Conservation (phyloP, 2,797 vertebrate genomes). For the Sorex maritimensis region DNA sequence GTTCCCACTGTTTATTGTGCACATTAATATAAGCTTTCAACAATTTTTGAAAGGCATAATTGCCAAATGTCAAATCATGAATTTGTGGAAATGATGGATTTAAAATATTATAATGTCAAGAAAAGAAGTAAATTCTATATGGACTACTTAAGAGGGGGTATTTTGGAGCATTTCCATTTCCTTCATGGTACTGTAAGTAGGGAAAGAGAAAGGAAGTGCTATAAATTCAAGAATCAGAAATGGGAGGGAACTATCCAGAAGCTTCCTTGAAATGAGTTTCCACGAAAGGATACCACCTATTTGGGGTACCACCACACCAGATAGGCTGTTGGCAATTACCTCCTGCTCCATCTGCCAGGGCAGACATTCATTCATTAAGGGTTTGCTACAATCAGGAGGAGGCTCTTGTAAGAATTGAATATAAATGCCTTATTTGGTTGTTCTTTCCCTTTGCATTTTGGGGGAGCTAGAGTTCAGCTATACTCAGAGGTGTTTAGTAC, state of each 20-base stretch:
- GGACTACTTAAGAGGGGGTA: not conserved
- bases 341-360: not conserved
- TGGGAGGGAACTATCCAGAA: not conserved
- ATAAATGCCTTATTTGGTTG: not conserved
- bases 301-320: not conserved
- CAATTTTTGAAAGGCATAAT: conserved; percentile 53
- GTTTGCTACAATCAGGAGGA: not conserved
- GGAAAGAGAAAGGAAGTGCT: conserved; percentile 36
- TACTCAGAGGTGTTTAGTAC: too few relatives aligned
- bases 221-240: not conserved
- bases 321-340: conserved; percentile 31
- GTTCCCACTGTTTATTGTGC: conserved; percentile 11
- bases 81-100: conserved; percentile 39
- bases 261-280: conserved; percentile 57
- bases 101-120: conserved; percentile 48
- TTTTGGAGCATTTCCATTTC: conserved; percentile 38
- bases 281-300: not conserved
- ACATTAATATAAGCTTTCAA: conserved; percentile 53
- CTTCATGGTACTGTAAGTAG: conserved; percentile 59
- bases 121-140: conserved; percentile 56
- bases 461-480: too few relatives aligned
- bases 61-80: conserved; percentile 51
- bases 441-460: not conserved
- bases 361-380: conserved; percentile 49
- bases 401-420: not conserved